Evolutionary conservation across 2,888 invertebrate genomes (phyloP).

Genomic region (Ernsta delagoae): DNA sequence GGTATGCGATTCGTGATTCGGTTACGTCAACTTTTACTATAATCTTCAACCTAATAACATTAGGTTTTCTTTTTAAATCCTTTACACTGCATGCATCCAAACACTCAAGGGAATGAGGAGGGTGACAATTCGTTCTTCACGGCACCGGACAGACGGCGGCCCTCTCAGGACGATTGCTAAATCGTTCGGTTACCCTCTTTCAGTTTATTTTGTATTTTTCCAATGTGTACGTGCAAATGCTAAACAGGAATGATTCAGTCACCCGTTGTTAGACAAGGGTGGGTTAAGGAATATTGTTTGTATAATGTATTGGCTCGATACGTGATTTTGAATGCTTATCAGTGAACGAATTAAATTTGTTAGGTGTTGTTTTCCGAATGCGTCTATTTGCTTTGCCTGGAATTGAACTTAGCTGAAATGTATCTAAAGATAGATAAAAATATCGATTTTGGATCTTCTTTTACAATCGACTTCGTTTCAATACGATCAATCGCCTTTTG

Average conservation of each 20-base stretch:
- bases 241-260: conserved; percentile 16
- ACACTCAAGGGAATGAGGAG: conserved; percentile 43
- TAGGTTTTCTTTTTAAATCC: conserved; percentile 1
- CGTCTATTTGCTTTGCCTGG: no score
- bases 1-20: no score
- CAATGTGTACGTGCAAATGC: conserved; percentile 45
- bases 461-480: no score
- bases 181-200: conserved; percentile 66
- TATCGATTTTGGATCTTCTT: no score
- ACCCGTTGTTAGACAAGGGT: conserved; percentile 10
- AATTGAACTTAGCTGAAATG: no score
- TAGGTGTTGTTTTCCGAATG: background rate
- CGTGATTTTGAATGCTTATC: background rate
- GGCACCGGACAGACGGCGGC: conserved; percentile 53
- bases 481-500: no score
- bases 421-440: no score
- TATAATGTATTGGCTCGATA: conserved; percentile 14
- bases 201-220: conserved; percentile 58
- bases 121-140: conserved; percentile 64
- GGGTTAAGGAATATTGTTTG: conserved; percentile 9
- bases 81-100: conserved; percentile 42
- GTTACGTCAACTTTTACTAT: no score
- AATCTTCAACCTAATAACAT: no score
- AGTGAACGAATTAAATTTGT: background rate
- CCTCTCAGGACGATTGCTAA: conserved; percentile 67